Conservation (phyloP, 2,888 invertebrate genomes). For the Pseudococcus jackbeardsleyi region DNA sequence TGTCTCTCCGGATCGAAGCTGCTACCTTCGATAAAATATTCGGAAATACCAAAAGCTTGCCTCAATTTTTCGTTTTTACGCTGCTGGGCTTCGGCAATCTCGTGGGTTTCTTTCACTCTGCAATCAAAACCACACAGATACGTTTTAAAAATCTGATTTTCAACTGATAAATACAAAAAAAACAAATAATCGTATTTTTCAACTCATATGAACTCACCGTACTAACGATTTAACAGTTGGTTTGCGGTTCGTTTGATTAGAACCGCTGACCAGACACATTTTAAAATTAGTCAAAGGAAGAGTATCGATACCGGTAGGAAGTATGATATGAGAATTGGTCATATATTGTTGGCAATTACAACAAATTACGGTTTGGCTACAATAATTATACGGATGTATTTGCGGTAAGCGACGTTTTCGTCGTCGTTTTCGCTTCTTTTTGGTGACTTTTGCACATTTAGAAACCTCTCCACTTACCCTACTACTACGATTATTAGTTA, state of each 20-base stretch:
- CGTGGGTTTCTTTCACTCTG: conserved; percentile 95
- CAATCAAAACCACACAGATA: conserved; percentile 66
- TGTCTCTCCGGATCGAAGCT: conserved; percentile 87
- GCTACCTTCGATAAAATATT: conserved; percentile 93
- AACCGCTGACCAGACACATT: conserved; percentile 27
- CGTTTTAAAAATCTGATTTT: background rate
- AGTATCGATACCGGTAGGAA: conserved; percentile 27
- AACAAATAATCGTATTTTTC: background rate
- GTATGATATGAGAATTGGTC: conserved; percentile 39
- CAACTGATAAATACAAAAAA: background rate
- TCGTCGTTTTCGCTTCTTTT: conserved; percentile 49
- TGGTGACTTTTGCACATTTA: background rate
- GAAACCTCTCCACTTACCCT: background rate
- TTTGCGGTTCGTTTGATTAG: background rate
- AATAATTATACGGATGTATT: conserved; percentile 26
- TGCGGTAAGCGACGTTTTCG: conserved; percentile 44
- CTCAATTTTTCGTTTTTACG: conserved; percentile 94
- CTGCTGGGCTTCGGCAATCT: conserved; percentile 94
- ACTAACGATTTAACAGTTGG: conserved; percentile 39
- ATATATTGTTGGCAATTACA: conserved; percentile 57
- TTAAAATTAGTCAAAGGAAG: conserved; percentile 57
- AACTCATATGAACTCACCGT: background rate
- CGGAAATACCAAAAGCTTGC: conserved; percentile 94
- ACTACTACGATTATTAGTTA: background rate
- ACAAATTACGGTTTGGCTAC: conserved; percentile 47